Evolutionary conservation across 2,113 vertebrate species (phyloP), one percentile per base, ranked within the genome.

Genomic region (Ptilonorhynchus violaceus): DNA sequence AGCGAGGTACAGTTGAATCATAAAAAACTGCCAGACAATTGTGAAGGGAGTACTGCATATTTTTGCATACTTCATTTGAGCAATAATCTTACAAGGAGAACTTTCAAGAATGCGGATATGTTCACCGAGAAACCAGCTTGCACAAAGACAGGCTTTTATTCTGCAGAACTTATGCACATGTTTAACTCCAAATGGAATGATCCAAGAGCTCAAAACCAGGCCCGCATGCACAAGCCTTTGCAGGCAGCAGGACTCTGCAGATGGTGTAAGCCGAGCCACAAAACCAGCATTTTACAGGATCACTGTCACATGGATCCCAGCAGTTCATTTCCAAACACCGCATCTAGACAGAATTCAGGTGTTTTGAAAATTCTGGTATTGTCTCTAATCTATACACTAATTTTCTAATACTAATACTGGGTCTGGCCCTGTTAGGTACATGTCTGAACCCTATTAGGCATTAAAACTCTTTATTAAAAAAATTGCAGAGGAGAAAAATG

Each of bases 241-340:
- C 84, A 84, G 76, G 59, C 63, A 91, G 76, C 41, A 67, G 60
- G 64, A 41, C 46, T n/a, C 4, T 0, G 0, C 35, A 56, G 47
- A 30, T 49, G 56, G 28, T 5, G 1, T 59, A 55, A 74, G n/a
- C 18, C 42, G 23, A 64, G 77, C 60, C 60, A 64, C 19, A 37
- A 31, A 28, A 11, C 1, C 0, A 0, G 16, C 0, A 0, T 62
- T 89, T 60, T n/a, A 67, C 42, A 60, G 64, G 31, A 77, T n/a
- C 9, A 3, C 6, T 72, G 46, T 33, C 79, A 55, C 21, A n/a
- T 2, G 55, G 20, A 82, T 16, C 37, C 27, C 62, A 73, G n/a
- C 18, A 78, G 27, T 13, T 55, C 16, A 63, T 67, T 88, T 70
- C 39, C 46, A 68, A 77, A 63, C 10, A 50, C 0, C 0, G 3